Conservation (phyloP, 2,888 invertebrate species). For the Nephrocerus scutellatus region DNA sequence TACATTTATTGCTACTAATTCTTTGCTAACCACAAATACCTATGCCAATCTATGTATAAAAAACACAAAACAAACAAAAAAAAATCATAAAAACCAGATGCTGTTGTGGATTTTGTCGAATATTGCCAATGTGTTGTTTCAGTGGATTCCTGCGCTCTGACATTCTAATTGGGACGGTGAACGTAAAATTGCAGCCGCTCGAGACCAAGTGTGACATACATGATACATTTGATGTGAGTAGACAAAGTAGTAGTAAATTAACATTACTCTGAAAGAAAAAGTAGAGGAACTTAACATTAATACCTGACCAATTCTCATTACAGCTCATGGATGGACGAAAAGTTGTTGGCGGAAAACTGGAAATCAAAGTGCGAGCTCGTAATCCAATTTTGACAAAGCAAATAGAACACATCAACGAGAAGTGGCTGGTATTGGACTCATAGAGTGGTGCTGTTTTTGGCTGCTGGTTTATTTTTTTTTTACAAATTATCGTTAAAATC, state of each 20-base stretch:
- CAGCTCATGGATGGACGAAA: conserved; percentile 87
- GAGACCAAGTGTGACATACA: conserved; percentile 85
- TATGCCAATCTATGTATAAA: conserved; percentile 7
- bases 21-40: not conserved
- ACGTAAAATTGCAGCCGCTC: conserved; percentile 79
- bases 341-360: conserved; percentile 80
- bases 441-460: too few relatives aligned
- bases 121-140: conserved; percentile 58
- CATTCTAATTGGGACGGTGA: conserved; percentile 71
- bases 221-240: conserved; percentile 85
- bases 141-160: conserved; percentile 93
- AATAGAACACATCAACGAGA: conserved; percentile 79
- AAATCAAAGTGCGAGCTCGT: conserved; percentile 77
- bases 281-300: conserved; percentile 3
- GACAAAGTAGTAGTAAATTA: conserved; percentile 2
- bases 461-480: too few relatives aligned
- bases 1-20: not conserved
- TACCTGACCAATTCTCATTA: conserved; percentile 23
- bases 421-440: conserved; percentile 81
- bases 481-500: too few relatives aligned
- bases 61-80: conserved; percentile 14
- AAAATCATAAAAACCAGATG: conserved; percentile 36
- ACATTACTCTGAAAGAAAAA: not conserved
- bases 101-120: conserved; percentile 48
- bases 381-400: conserved; percentile 85